Conservation (phyloP, 1,140 invertebrate species). For the Globodera ellingtonae region DNA sequence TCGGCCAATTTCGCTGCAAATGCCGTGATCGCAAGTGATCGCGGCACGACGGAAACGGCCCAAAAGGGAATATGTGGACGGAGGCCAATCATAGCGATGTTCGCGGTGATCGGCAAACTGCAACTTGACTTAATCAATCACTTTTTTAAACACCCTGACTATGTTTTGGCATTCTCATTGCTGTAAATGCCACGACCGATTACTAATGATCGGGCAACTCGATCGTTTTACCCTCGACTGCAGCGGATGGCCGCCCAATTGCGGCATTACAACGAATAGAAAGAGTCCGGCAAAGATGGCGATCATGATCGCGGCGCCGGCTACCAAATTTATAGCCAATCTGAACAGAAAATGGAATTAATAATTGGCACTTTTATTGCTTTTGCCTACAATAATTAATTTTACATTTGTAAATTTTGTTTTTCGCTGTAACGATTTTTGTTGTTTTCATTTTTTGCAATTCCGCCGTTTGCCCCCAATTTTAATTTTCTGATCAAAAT, state of each 20-base stretch:
- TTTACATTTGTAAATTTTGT: neutral
- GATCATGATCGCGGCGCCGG: constrained; percentile 47
- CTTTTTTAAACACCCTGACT: no score
- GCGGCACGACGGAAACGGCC: constrained; percentile 57
- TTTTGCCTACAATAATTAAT: neutral
- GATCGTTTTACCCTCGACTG: constrained; percentile 17
- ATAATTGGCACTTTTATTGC: neutral
- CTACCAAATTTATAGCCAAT: constrained; percentile 47
- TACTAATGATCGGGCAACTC: constrained; percentile 8
- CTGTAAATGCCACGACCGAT: neutral
- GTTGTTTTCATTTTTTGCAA: neutral
- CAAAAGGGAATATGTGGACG: constrained; percentile 52
- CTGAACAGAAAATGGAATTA: constrained; percentile 26
- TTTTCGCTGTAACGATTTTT: neutral
- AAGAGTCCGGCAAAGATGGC: constrained; percentile 34
- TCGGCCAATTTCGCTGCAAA: constrained; percentile 67
- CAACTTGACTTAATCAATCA: neutral
- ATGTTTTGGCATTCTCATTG: no score
- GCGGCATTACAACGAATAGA: constrained; percentile 45
- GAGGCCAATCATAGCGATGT: constrained; percentile 57
- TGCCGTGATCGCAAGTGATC: constrained; percentile 62
- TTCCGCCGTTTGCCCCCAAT: neutral
- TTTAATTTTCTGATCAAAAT: constrained; percentile 2
- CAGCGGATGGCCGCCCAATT: constrained; percentile 24
- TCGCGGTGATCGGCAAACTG: constrained; percentile 41